phyloP scores from a whole-genome alignment of 2,113 vertebrate genomes.

The Nettapus auritus region DNA sequence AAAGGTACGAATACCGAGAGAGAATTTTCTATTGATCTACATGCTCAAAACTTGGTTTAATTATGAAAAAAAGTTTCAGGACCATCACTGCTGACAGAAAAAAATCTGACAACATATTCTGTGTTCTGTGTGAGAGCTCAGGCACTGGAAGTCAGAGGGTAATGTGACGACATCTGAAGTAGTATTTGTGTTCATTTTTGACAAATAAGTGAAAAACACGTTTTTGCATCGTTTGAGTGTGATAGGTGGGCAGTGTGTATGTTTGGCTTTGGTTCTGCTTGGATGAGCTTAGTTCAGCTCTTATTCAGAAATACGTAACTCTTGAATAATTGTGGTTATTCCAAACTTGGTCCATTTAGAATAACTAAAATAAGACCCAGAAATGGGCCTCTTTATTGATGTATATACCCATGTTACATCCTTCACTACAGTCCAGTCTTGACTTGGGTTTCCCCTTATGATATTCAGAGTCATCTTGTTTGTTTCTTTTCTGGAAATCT shows the following conservation, averaged over 20 bases:
- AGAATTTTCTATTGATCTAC: not conserved
- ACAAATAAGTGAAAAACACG: not conserved
- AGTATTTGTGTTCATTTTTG: not conserved
- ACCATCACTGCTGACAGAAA: not conserved
- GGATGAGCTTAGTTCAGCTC: not conserved
- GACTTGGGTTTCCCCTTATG: not conserved
- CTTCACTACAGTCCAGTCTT: not conserved
- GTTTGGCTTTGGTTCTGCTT: not conserved
- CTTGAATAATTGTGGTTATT: not conserved
- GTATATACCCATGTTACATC: not conserved
- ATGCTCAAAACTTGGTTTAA: not conserved
- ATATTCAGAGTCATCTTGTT: not conserved
- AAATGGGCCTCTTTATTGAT: not conserved
- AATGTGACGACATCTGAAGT: not conserved
- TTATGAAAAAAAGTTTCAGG: not conserved
- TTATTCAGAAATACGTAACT: not conserved
- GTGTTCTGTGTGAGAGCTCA: not conserved
- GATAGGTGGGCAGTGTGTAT: accelerated
- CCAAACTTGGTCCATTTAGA: not conserved
- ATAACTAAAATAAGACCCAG: not conserved
- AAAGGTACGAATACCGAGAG: not conserved
- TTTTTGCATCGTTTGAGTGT: not conserved
- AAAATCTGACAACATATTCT: not conserved
- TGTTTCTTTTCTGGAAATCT: not conserved
- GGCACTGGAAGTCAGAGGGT: not conserved